Percentiles rank a stretch among this genome's conserved stretches.
Conservation (phyloP, 2,888 invertebrate species). For the Amorpha juglandis region DNA sequence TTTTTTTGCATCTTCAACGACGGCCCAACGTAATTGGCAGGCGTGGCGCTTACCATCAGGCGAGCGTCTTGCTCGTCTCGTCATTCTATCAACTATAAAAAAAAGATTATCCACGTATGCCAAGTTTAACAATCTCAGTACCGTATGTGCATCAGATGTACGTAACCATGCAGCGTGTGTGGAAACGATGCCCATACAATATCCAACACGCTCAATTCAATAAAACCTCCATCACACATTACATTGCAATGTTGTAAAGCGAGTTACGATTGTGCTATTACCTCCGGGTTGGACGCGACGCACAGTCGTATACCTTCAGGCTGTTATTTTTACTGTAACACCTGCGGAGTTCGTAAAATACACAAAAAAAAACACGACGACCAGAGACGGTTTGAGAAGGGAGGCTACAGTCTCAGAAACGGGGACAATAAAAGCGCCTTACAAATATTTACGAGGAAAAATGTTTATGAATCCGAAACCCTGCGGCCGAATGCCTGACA, state of each 20-base stretch:
- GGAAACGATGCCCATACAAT: constrained; percentile 5
- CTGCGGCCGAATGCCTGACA: not conserved
- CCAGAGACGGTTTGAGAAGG: constrained; percentile 36
- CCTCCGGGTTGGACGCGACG: constrained; percentile 42
- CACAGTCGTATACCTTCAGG: constrained; percentile 15
- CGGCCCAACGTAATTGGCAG: too few species aligned
- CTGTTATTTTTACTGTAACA: constrained; percentile 57
- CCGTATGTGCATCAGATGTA: constrained; percentile 19
- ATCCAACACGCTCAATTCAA: constrained; percentile 23
- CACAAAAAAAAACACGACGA: constrained; percentile 32
- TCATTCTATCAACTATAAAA: too few species aligned
- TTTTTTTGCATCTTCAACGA: too few species aligned
- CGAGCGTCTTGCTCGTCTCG: too few species aligned
- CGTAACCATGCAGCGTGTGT: constrained; percentile 1
- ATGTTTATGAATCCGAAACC: constrained; percentile 35
- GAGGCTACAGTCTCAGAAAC: constrained; percentile 47
- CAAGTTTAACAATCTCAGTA: constrained; percentile 1
- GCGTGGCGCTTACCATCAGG: too few species aligned
- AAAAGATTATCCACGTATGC: not conserved
- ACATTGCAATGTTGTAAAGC: constrained; percentile 25
- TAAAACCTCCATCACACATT: constrained; percentile 25
- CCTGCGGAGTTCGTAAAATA: constrained; percentile 60
- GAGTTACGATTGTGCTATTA: constrained; percentile 47
- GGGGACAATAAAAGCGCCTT: constrained; percentile 48
- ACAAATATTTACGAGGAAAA: constrained; percentile 49